These are phyloP conservation scores for Callaeas wilsoni DNA, from an alignment of 2,113 vertebrate genomes.

Conservation along the genomic window DNA sequence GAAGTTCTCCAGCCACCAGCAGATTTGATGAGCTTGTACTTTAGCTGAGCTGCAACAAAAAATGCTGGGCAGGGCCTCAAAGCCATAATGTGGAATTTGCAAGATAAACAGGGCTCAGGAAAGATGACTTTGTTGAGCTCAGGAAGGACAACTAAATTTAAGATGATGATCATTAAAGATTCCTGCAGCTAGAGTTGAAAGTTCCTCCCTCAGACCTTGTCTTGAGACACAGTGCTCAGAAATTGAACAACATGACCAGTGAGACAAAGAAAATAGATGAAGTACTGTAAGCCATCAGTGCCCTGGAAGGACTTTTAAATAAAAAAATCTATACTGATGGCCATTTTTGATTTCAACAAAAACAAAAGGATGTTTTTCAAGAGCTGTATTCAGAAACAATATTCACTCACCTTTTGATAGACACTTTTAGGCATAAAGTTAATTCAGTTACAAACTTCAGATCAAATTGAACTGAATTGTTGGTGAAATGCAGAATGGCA, in stretches of 20 bases:
- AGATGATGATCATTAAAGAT: neutral
- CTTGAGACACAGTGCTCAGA: neutral
- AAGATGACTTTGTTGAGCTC: neutral
- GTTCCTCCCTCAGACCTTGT: neutral
- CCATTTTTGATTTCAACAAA: neutral
- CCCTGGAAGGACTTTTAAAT: neutral
- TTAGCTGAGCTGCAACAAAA: neutral
- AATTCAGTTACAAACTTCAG: neutral
- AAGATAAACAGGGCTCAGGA: neutral
- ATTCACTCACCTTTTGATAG: neutral
- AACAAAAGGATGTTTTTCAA: neutral
- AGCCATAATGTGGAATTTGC: neutral
- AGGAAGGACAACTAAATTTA: neutral
- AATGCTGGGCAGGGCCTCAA: neutral
- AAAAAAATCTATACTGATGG: neutral
- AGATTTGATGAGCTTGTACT: conserved; percentile 12
- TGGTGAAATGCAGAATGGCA: neutral
- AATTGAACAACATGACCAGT: neutral
- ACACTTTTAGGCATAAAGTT: neutral
- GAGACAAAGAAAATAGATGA: neutral
- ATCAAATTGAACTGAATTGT: neutral
- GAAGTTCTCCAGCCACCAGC: conserved; percentile 25
- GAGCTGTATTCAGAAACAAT: neutral
- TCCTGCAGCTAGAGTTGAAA: neutral
- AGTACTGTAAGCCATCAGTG: neutral